Evolutionary conservation across 2,888 invertebrate genomes (phyloP), one percentile per base, ranked within the genome.

Genomic region (Aphrophora alni): DNA sequence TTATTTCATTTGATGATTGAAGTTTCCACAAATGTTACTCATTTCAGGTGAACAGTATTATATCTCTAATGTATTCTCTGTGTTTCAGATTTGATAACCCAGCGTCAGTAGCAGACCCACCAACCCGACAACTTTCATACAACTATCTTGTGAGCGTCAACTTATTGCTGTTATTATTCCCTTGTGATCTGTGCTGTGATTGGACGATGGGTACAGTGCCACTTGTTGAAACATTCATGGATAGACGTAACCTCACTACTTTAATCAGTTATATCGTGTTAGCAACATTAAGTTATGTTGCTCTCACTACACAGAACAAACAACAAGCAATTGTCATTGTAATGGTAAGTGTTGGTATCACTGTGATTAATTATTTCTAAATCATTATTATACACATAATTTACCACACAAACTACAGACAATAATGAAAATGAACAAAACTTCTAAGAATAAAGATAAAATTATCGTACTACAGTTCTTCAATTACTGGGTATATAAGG

Each of bases 181-280:
- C 98, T 0, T 95, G 95, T 85, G 93, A 95, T 85, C 91, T 98
- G 80, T 98, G 98, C 89, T 98, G 98, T 89, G 98, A 98, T 90
- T 98, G 98, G 98, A 98, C 98, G 72, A 98, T 98, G 98, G 98
- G 97, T 77, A 97, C 97, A 8, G 94, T 98, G 80, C 95, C 97
- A 0, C 89, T 98, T 79, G 90, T 98, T 73, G 93, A 93, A 85
- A 93, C 94, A 51, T 91, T 97, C 87, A 87, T 91, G 5, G 98
- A 98, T 89, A 89, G 91, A 0, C 91, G 98, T 69, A 98, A 98
- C 89, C 84, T 97, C 73, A 93, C 93, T 21, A 98, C 97, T 0
- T 75, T 96, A 27, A 89, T 90, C 0, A 91, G 95, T 68, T 95
- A 94, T 85, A 87, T 89, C 0, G 90, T 90, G 68, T 88, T 95